These are phyloP conservation scores for Pristionchus exspectatus DNA, from an alignment of 2,888 invertebrate species.

Conservation along the genomic window DNA sequence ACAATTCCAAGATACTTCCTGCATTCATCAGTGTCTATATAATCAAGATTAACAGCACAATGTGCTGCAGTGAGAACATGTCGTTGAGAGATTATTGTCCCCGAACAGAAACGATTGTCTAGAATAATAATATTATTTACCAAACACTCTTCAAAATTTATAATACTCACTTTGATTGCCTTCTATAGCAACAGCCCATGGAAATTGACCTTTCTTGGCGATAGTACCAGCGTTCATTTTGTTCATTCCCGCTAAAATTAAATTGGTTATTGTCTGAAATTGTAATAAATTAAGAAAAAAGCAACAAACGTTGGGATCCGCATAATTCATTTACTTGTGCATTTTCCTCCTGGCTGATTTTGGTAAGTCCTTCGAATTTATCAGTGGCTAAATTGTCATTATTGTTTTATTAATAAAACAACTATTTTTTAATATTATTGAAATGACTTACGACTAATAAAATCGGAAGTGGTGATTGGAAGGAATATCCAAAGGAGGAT, in stretches of 20 bases:
- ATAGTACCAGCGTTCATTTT: background rate
- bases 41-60: background rate
- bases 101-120: conserved; percentile 2
- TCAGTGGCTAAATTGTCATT: background rate
- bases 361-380: background rate
- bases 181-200: conserved; percentile 23
- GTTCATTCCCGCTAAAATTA: background rate
- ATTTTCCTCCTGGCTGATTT: background rate
- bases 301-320: background rate
- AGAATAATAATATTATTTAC: background rate
- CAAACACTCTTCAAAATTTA: background rate
- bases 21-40: background rate
- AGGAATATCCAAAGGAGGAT: background rate
- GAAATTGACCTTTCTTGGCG: background rate
- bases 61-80: conserved; percentile 23
- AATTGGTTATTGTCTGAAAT: background rate
- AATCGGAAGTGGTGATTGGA: background rate
- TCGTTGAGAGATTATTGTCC: conserved; percentile 24
- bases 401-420: too few species aligned
- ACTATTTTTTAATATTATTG: background rate
- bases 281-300: background rate
- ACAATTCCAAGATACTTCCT: background rate
- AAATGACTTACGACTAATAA: background rate
- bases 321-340: background rate
- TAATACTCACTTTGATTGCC: background rate